Percentiles rank a stretch among this genome's conserved stretches.
Evolutionary conservation across 1,140 invertebrate genomes (phyloP).

Genomic region (Marisa cornuarietis): DNA sequence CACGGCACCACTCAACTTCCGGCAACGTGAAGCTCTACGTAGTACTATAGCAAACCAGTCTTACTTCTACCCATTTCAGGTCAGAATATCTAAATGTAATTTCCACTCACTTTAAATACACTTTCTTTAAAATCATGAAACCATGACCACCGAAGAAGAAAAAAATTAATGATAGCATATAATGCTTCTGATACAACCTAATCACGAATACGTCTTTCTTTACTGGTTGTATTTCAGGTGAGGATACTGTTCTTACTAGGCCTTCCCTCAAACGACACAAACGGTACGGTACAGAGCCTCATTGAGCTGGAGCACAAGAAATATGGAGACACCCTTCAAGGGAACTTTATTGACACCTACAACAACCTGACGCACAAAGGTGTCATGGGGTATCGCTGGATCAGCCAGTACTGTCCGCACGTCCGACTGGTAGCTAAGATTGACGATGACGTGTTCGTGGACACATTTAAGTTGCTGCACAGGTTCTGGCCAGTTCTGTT

Average conservation of each 20-base stretch:
- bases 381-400: conserved; percentile 86
- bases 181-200: too few species aligned
- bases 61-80: conserved; percentile 11
- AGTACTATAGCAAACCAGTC: conserved; percentile 31
- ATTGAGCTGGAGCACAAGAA: conserved; percentile 36
- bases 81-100: neutral
- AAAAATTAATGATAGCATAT: too few species aligned
- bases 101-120: too few species aligned
- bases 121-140: too few species aligned
- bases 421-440: conserved; percentile 83
- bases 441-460: conserved; percentile 87
- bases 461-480: conserved; percentile 70
- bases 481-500: conserved; percentile 18
- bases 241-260: conserved; percentile 49
- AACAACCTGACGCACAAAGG: conserved; percentile 68
- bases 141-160: too few species aligned
- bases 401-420: conserved; percentile 72
- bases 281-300: conserved; percentile 23
- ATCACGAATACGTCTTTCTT: too few species aligned
- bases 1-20: conserved; percentile 28
- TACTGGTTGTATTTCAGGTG: neutral
- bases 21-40: conserved; percentile 31
- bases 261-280: neutral
- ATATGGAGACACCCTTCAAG: conserved; percentile 52
- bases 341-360: conserved; percentile 51